Evolutionary conservation across 30 jellyfish, hydroid and myxozoan genomes (phyloP), one percentile per base, ranked within the genome.

Genomic region (Chironex yamaguchii): DNA sequence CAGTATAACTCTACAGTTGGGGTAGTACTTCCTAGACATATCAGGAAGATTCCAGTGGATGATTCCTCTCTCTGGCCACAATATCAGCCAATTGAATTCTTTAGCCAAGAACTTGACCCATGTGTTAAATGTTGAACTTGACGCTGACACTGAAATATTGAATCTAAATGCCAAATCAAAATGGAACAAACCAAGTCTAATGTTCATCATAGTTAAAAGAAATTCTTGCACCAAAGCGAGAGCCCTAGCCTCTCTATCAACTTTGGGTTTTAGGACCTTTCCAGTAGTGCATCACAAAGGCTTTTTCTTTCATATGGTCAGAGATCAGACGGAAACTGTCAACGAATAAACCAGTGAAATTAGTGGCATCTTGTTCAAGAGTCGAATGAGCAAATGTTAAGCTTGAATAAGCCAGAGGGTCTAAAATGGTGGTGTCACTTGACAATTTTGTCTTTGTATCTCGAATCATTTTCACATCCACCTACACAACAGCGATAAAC

Each of bases 211-310:
- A 22, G 32, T 42, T 21, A 77, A 4, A 2, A 77, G 32, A 52
- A 77, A 29, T 58, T 77, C 89, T 34, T 54, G 89, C 66, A 52
- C 84, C 85, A 77, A 12, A 0, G 88, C 4, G 3, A 77, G 67
- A 13, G 2, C 30, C 14, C 86, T 68, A 11, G 76, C 14, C 2
- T 75, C 24, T n/a, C 34, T 27, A 20, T 27, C 52, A 78, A 25
- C 11, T n/a, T n/a, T n/a, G n/a, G n/a, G 82, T 68, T 20, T 21
- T 49, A 6, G 21, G 58, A 20, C 80, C 53, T 51, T 51, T 75
- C 69, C 90, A 78, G 42, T 78, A 53, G 26, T 54, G 85, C 90
- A 78, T 54, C 34, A 35, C 54, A 26, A 48, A n/a, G 29, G 90
- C 87, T 1, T 29, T 24, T 11, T 64, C 36, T 1, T 23, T 13